Evolutionary conservation across 2,888 invertebrate species (phyloP), one percentile per base, ranked within the genome.

Genomic region (Escarpia spicata): DNA sequence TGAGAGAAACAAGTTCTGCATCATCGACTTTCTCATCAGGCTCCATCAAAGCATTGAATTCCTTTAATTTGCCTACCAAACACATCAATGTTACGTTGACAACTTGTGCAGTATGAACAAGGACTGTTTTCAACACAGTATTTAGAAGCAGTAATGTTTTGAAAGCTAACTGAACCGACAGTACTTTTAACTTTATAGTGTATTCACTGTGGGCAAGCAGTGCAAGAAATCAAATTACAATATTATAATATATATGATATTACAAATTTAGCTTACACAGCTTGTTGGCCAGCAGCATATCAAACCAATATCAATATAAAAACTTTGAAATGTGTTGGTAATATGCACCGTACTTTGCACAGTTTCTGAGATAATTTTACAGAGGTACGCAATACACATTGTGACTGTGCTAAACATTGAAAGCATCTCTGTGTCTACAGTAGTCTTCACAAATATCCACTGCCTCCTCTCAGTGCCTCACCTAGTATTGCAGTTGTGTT

Each of bases 401-500:
- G 75, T 26, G 75, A 75, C 26, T 75, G 52, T 9, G 75, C 75
- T 75, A 75, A 75, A 75, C n/a, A 26, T n/a, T 19, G 19, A 75
- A 75, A 75, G 26, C 75, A 26, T 60, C 6, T 60, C 60, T 60
- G 12, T 52, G 15, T 15, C 15, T 60, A 60, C 4, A 12, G 15
- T 60, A 4, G 12, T 60, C 60, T 60, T 60, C 15, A 60, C 19
- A 90, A 43, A n/a, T 10, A 12, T 37, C 91, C 2, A 90, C 92
- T 43, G n/a, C 98, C 91, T 97, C 97, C 95, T 98, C 98, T 94
- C 98, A 98, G 96, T 90, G 96, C 94, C 95, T 96, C 96, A 94
- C 96, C 95, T 93, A 98, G 97, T 94, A 98, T 98, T 91, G 98
- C 98, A 92, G 97, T 97, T 44, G 95, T 94, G 94, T 96, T 96